A percentile compares a stretch with the other conserved stretches of the same genome.
Conservation (phyloP, 1,140 invertebrate genomes). For the Eupristina koningsbergeri region DNA sequence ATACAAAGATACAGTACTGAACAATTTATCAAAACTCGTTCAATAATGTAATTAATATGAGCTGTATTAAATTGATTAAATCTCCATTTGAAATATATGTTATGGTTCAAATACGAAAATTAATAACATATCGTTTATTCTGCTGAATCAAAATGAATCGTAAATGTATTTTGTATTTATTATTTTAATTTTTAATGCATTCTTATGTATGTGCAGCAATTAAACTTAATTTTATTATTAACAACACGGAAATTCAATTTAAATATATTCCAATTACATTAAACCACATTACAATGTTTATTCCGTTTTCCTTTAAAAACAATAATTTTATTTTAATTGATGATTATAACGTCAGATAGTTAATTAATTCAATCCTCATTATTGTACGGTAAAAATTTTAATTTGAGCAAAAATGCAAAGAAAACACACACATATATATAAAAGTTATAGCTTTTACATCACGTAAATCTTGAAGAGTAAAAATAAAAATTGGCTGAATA, state of each 20-base stretch:
- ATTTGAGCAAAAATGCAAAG: background rate
- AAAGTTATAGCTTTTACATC: background rate
- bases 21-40: constrained; percentile 19
- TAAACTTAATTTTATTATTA: constrained; percentile 2
- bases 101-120: background rate
- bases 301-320: background rate
- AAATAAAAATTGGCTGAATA: background rate
- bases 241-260: background rate
- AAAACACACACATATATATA: background rate
- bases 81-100: constrained; percentile 1
- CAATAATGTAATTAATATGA: constrained; percentile 21
- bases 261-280: background rate
- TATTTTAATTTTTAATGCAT: background rate
- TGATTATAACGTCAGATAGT: background rate
- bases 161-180: constrained; percentile 6
- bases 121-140: constrained; percentile 13
- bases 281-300: background rate
- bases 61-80: constrained; percentile 16
- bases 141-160: background rate
- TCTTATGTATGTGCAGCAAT: background rate
- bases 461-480: background rate
- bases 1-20: background rate
- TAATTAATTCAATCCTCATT: background rate
- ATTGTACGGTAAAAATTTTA: background rate
- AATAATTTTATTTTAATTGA: background rate